A percentile compares a stretch with the other conserved stretches of the same genome.
phyloP scores from a whole-genome alignment of 2,888 invertebrate species.

The Craniophora ligustri region DNA sequence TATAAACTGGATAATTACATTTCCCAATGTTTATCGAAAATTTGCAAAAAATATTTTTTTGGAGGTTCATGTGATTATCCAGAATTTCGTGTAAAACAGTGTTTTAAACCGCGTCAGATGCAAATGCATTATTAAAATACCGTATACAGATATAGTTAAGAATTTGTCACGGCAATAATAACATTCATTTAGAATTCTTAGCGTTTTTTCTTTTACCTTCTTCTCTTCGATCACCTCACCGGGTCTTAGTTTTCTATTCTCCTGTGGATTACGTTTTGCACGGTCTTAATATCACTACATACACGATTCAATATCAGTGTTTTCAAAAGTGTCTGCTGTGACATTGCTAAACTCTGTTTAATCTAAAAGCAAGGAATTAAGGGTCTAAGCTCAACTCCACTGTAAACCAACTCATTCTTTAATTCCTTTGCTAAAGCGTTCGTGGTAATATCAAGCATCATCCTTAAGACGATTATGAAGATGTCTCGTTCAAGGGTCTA shows the following conservation, averaged over 20 bases:
- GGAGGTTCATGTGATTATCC: conserved; percentile 76
- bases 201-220: conserved; percentile 92
- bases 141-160: conserved; percentile 82
- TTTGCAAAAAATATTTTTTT: conserved; percentile 9
- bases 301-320: conserved; percentile 66
- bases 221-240: conserved; percentile 98
- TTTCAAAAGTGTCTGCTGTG: conserved; percentile 67
- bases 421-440: conserved; percentile 75
- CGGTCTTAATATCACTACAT: conserved; percentile 83
- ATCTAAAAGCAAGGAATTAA: conserved; percentile 79
- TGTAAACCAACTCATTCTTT: conserved; percentile 67
- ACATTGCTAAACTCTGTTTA: conserved; percentile 69
- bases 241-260: conserved; percentile 97
- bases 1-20: conserved; percentile 77
- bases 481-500: conserved; percentile 68
- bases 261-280: conserved; percentile 90
- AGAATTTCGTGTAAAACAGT: conserved; percentile 65
- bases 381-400: conserved; percentile 77
- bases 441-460: conserved; percentile 74
- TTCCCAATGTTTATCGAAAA: conserved; percentile 37
- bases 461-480: conserved; percentile 74
- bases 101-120: conserved; percentile 80
- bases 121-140: conserved; percentile 81
- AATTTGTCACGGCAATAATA: conserved; percentile 84
- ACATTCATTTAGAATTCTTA: conserved; percentile 83